Evolutionary conservation across 2,113 vertebrate species (phyloP), one percentile per base, ranked within the genome.

Genomic region (Xenopus laevis): DNA sequence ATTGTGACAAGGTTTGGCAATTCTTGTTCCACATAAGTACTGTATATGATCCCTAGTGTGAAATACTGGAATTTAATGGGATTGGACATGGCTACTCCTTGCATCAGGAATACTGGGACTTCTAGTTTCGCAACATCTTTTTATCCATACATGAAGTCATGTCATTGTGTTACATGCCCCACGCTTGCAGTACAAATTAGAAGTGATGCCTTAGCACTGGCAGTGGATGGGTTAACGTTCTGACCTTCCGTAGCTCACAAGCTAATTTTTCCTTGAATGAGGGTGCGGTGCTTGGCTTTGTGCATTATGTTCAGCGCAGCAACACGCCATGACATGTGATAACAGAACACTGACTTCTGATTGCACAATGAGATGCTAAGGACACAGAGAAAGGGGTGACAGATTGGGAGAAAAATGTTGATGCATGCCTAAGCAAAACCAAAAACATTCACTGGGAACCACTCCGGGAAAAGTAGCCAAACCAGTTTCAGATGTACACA

Each of bases 341-440:
- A 70, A 57, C 59, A 76, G 74, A 69, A 63, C 74, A 63, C 55
- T 76, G 74, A 45, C 74, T 69, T 76, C 66, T 77, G 66, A 63
- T 77, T 77, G 74, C 66, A 55, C 67, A 77, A 75, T 81, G 78
- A 88, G 86, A 81, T 78, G 82, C 86, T 87, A 83, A 88, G 86
- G 83, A 80, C 75, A 86, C 85, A 84, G 72, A 85, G 84, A 83
- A 86, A 85, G 81, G 83, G 86, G 81, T 84, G 0, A 12, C 65
- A 71, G 81, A 65, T 84, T 87, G 81, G 82, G 83, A 80, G 59
- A 84, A 87, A 83, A 86, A 78, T 83, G 81, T 76, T 74, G 78
- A 83, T 81, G 78, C n/a, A 74, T 68, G 78, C 70, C 80, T 73
- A 86, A 87, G 89, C 79, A 84, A 84, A 81, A 47, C 30, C 79